Evolutionary conservation across 2,113 vertebrate genomes (phyloP), one percentile per base, ranked within the genome.

Genomic region (Dascyllus trimaculatus): DNA sequence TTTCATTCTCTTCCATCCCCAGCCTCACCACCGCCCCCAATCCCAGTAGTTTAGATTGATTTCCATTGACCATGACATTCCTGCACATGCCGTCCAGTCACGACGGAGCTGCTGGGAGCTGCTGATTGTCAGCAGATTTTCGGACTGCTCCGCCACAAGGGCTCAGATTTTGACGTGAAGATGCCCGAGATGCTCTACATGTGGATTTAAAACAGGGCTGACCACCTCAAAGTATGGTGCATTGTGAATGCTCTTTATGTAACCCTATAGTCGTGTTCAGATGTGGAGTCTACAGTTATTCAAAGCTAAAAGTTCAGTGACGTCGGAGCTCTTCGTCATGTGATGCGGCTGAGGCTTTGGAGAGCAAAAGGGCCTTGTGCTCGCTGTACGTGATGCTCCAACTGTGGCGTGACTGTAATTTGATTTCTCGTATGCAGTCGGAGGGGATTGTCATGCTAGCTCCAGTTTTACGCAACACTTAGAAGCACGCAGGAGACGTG

Each of bases 51-150:
- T 94, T 93, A 89, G 94, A 94, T 94, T 91, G 92, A 94, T 95
- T 94, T 94, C 91, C 91, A 94, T 92, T 94, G 91, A 90, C 92
- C 91, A 89, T 93, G 94, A 93, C 93, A 94, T 94, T 94, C 92
- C 92, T 89, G 85, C 84, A 90, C 89, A 93, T 91, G 91, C 88
- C 75, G 91, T 90, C 92, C 91, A 91, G 87, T 92, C 92, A 77
- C 82, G 84, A 92, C 80, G 83, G 88, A 88, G 92, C 88, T 88
- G 83, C 76, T 68, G 91, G 86, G 81, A 86, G 85, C 88, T 86
- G 88, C 80, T 92, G 90, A 92, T 90, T 90, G 88, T 94, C 92
- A 93, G 93, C 93, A 94, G 89, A 93, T 93, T 93, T 90, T 81
- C 52, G 63, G 79, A 81, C 69, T 64, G 71, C 77, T 84, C 68